Conservation (phyloP, 2,113 vertebrate species). For the Menura novaehollandiae region DNA sequence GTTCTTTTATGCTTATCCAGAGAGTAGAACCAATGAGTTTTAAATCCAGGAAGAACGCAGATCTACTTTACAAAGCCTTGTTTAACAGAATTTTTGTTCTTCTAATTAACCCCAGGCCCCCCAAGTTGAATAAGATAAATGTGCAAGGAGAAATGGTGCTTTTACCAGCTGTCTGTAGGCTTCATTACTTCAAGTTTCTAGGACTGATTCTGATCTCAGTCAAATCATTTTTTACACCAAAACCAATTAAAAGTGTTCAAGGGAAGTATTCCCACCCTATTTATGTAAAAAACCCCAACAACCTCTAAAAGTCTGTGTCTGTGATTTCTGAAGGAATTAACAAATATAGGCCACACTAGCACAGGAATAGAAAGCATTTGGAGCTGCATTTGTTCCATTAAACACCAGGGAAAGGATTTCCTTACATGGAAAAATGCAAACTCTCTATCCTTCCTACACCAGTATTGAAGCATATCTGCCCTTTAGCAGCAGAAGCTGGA, state of each 20-base stretch:
- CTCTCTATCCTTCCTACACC: not conserved
- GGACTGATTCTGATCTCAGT: not conserved
- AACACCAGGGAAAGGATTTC: not conserved
- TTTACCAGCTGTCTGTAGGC: not conserved
- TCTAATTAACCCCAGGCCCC: not conserved
- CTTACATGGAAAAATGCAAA: not conserved
- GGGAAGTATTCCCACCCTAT: not conserved
- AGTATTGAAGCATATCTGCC: not conserved
- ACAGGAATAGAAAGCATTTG: not conserved
- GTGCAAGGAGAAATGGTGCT: not conserved
- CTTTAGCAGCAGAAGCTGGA: not conserved
- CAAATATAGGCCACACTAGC: not conserved
- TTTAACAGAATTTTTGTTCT: not conserved
- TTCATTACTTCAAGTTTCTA: not conserved
- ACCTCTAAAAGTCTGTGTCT: not conserved
- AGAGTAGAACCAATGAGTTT: conserved; percentile 25
- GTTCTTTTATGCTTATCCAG: conserved; percentile 8
- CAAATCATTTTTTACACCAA: accelerated
- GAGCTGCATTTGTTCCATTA: not conserved
- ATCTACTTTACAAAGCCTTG: not conserved
- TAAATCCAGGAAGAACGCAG: not conserved
- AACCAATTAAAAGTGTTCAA: not conserved
- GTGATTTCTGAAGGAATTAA: not conserved
- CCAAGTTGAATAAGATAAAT: conserved; percentile 2
- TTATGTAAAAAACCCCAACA: not conserved